Evolutionary conservation across 2,797 vertebrate species (phyloP), one percentile per base, ranked within the genome.

Genomic region (Dromococcyx pavoninus): DNA sequence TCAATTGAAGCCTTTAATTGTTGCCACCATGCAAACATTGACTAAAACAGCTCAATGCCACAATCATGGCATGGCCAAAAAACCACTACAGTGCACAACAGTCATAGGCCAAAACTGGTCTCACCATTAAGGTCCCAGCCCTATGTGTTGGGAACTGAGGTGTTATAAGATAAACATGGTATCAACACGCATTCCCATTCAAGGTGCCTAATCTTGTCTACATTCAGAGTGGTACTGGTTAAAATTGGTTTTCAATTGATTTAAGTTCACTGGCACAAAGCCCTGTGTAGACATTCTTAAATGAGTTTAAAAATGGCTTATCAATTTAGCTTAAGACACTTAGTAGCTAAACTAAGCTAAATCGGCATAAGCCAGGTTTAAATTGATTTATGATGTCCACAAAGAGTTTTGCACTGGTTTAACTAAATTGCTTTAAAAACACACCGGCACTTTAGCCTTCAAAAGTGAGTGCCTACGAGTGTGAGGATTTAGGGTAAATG

Each of bases 251-350:
- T 97, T 94, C 94, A 94, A 97, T 95, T 95, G 95, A 96, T 96
- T 96, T 94, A 96, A 89, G 95, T 95, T 96, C 91, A 94, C 88
- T 94, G 95, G 94, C 95, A 94, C 95, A 97, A 97, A 97, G 96
- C 95, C 91, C 69, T 88, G 69, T 96, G 93, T 95, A 94, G 96
- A 95, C 93, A 93, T 96, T 95, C 96, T 97, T 96, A 96, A 96
- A 96, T 96, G 90, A 94, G 94, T 97, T 97, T 96, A 93, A 96
- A 97, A 96, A 96, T 96, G 96, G 96, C 96, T 97, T 97, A 97
- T 96, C 95, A 97, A 96, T 97, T 96, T 96, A 96, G 91, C 95
- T 95, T 97, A 96, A 97, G 96, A 96, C 96, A 96, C 95, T 96
- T 96, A 94, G 95, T 95, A 96, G 95, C 95, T 96, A 96, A 96